phyloP scores from a whole-genome alignment of 2,113 vertebrate genomes.

The Lipophrys pholis region DNA sequence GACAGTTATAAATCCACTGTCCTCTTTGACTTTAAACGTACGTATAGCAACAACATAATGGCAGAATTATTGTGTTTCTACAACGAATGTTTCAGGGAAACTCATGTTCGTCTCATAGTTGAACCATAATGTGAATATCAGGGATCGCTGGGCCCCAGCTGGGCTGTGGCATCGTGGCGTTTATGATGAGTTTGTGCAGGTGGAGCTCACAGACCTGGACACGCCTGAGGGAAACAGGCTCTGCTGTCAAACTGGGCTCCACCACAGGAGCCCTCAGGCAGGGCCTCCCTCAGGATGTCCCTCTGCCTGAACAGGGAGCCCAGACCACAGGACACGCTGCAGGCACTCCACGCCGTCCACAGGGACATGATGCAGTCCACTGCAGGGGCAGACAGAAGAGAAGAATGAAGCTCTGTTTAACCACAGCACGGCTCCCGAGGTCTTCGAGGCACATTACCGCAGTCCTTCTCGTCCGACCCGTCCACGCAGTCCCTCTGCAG shows the following conservation, averaged over 20 bases:
- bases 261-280: constrained; percentile 81
- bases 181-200: no score
- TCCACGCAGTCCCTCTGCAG: constrained; percentile 86
- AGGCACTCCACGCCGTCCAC: constrained; percentile 89
- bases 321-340: constrained; percentile 89
- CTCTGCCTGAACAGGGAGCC: constrained; percentile 87
- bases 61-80: no score
- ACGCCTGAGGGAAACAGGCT: constrained; percentile 88
- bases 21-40: no score
- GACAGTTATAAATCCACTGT: no score
- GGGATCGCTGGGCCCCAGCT: no score
- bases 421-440: background rate
- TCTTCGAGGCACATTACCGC: constrained; percentile 77
- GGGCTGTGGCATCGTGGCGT: no score
- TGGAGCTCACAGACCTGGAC: constrained; percentile 82
- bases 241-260: constrained; percentile 83
- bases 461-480: constrained; percentile 86
- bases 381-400: constrained; percentile 40
- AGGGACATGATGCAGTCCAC: constrained; percentile 86
- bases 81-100: no score
- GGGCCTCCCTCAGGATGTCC: constrained; percentile 80
- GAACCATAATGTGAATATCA: no score
- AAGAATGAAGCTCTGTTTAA: background rate
- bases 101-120: no score
- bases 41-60: no score